Percentiles rank a stretch among this genome's conserved stretches.
phyloP scores from a whole-genome alignment of 1,140 invertebrate species.

The Calliopsis andreniformis region DNA sequence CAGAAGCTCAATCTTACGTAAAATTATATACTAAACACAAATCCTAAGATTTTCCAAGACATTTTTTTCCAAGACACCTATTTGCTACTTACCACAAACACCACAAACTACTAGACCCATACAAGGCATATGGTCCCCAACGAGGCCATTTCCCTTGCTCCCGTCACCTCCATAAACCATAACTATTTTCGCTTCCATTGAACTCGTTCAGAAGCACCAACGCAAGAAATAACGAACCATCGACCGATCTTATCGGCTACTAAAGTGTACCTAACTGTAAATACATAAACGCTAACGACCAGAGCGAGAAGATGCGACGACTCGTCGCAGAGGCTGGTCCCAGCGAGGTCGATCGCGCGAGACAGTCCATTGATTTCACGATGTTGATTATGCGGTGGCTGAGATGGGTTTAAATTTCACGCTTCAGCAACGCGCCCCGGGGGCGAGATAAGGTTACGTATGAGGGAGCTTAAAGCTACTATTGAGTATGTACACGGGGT shows the following conservation, averaged over 20 bases:
- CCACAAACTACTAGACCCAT: no score
- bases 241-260: not conserved
- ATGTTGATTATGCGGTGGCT: slow-evolving; percentile 62
- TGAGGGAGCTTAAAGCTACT: slow-evolving; percentile 56
- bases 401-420: slow-evolving; percentile 63
- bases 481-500: slow-evolving; percentile 63
- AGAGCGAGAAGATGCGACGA: not conserved
- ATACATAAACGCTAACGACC: not conserved
- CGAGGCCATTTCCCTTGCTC: no score
- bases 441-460: slow-evolving; percentile 52
- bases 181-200: not conserved
- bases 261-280: not conserved
- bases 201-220: no score
- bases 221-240: not conserved
- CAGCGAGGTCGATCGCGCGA: slow-evolving; percentile 29
- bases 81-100: no score
- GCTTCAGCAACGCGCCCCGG: slow-evolving; percentile 43
- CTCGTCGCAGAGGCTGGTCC: not conserved
- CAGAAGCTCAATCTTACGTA: not conserved
- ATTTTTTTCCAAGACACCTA: no score
- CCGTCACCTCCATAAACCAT: no score
- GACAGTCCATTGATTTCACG: slow-evolving; percentile 55
- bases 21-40: not conserved
- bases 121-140: no score
- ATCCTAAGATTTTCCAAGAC: no score